Evolutionary conservation across 2,888 invertebrate genomes (phyloP), one percentile per base, ranked within the genome.

Genomic region (Lepas anatifera): DNA sequence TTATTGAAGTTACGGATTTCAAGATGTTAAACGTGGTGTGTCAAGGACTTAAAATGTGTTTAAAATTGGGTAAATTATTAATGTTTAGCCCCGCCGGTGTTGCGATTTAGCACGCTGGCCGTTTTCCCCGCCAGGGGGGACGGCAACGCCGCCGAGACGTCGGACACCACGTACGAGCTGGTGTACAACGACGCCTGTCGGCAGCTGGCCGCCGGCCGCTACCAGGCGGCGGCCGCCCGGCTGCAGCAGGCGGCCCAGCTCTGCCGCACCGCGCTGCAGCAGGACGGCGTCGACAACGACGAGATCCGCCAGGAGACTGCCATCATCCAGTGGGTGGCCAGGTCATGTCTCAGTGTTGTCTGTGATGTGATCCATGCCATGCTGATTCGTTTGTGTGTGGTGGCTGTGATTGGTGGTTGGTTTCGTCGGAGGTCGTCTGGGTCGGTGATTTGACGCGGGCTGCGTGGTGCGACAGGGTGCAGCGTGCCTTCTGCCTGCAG

Each of bases 301-400:
- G 97, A 98, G 77, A 89, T 97, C n/a, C 88, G 90, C 72, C 89
- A 93, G 73, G 98, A 99, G 80, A 83, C 95, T 70, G 92, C 90
- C 63, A 88, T 95, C 70, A 94, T 99, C 72, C 86, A 87, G 88
- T 87, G 78, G 74, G 75, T 74, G 67, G 87, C 88, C 87, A 78
- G 74, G 74, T 73, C 68, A 48, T 41, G 71, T 46, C 48, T 35
- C 69, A 68, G 68, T 58, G 46, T 63, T 50, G 69, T 68, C 18
- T 70, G 64, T 41, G n/a, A n/a, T 46, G 48, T 39, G 63, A 27
- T 46, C 58, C 68, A 68, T 63, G 25, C 52, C 69, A 46, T 16
- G 27, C 50, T 16, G 22, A 16, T 50, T 10, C n/a, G n/a, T n/a
- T n/a, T n/a, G n/a, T n/a, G n/a, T n/a, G n/a, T n/a, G n/a, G n/a